phyloP scores from a whole-genome alignment of 2,113 vertebrate species.

The Antechinus flavipes region DNA sequence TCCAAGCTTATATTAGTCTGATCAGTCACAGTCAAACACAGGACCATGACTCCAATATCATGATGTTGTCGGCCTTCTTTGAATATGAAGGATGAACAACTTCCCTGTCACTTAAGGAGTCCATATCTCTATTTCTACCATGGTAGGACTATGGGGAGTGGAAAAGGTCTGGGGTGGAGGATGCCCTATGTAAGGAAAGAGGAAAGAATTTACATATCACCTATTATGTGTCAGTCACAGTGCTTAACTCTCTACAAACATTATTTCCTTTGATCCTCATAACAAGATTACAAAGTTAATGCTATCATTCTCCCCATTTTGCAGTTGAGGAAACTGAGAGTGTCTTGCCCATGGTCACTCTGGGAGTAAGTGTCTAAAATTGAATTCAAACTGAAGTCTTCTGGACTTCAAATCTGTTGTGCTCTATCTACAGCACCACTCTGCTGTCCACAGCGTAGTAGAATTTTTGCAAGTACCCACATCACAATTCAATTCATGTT shows the following conservation, averaged over 20 bases:
- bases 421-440: background rate
- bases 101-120: background rate
- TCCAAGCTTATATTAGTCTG: background rate
- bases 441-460: background rate
- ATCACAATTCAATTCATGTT: background rate
- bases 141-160: background rate
- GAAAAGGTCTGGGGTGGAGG: background rate
- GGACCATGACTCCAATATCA: background rate
- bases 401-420: background rate
- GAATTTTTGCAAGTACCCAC: background rate
- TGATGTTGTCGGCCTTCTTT: background rate
- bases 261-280: background rate
- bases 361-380: background rate
- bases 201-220: background rate
- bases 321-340: background rate
- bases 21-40: background rate
- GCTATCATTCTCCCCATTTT: background rate
- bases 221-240: background rate
- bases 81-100: background rate
- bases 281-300: background rate
- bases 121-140: background rate
- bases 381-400: background rate
- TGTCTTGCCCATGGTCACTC: background rate
- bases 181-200: background rate
- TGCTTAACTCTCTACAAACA: background rate